Percentiles rank a stretch among this genome's conserved stretches.
phyloP scores from a whole-genome alignment of 2,888 invertebrate genomes.

The Quadroppia sp. region DNA sequence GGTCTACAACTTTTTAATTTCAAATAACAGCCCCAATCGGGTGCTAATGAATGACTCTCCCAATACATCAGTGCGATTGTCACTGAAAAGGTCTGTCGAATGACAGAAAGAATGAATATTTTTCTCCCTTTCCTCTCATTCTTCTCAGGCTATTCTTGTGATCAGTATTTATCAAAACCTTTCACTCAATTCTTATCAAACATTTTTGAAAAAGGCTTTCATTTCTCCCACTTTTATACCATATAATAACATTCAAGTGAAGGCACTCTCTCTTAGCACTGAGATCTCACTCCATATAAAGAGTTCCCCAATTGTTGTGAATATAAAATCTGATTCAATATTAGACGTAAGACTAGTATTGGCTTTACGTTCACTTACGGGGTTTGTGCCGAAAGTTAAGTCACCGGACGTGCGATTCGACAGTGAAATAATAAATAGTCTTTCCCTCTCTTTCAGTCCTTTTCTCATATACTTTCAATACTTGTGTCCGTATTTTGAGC shows the following conservation, averaged over 20 bases:
- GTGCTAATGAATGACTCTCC: conserved; percentile 2
- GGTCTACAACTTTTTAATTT: not conserved
- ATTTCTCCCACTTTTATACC: conserved; percentile 4
- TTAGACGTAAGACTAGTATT: conserved; percentile 13
- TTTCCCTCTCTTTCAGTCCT: not conserved
- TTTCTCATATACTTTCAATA: no score
- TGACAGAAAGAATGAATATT: not conserved
- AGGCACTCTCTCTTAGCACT: not conserved
- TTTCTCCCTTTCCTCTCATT: not conserved
- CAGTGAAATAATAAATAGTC: not conserved
- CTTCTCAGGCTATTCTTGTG: not conserved
- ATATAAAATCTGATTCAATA: not conserved
- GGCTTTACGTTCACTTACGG: not conserved
- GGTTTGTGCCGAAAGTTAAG: not conserved
- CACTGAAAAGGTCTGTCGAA: not conserved
- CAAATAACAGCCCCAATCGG: not conserved
- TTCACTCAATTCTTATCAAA: not conserved
- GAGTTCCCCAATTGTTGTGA: not conserved
- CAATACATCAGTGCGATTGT: not conserved
- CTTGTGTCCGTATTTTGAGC: not conserved
- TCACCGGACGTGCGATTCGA: not conserved
- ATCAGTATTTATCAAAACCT: not conserved
- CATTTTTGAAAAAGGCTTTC: no score
- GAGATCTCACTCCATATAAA: not conserved
- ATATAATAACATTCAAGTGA: not conserved